Conservation (phyloP, 2,113 vertebrate genomes). For the Edolisoma coerulescens region DNA sequence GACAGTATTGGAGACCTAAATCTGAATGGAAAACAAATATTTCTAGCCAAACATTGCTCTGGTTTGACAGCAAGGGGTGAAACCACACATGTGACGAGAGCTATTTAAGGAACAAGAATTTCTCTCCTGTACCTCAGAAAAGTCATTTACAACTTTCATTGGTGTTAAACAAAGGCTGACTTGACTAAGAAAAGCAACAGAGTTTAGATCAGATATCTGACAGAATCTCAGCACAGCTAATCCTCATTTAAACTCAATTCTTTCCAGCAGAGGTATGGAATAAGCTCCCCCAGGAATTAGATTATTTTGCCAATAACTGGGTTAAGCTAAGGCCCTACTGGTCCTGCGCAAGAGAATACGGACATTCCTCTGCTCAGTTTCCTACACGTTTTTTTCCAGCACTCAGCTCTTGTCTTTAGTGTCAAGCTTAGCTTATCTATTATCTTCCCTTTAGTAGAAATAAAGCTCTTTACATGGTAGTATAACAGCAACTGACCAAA, state of each 20-base stretch:
- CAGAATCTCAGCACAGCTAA: background rate
- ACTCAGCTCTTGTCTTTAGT: background rate
- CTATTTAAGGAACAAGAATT: background rate
- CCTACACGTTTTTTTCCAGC: background rate
- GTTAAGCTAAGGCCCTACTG: background rate
- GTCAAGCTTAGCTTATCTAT: background rate
- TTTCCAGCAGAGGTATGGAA: background rate
- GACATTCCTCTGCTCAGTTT: background rate
- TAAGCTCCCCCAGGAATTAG: background rate
- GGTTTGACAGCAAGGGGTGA: background rate
- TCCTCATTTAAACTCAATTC: background rate
- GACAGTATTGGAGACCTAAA: background rate
- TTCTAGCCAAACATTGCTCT: background rate
- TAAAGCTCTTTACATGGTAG: background rate
- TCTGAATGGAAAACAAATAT: background rate
- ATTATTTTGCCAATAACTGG: background rate
- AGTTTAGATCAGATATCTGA: background rate
- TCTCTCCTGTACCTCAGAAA: background rate
- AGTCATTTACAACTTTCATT: background rate
- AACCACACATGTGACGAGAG: background rate
- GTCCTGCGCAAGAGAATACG: fast-evolving
- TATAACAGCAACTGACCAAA: background rate
- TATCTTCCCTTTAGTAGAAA: background rate
- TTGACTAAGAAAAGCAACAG: background rate
- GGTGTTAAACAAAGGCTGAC: background rate